Percentiles rank a stretch among this genome's conserved stretches.
phyloP scores from a whole-genome alignment of 2,113 vertebrate species.

The Podarcis cretensis region DNA sequence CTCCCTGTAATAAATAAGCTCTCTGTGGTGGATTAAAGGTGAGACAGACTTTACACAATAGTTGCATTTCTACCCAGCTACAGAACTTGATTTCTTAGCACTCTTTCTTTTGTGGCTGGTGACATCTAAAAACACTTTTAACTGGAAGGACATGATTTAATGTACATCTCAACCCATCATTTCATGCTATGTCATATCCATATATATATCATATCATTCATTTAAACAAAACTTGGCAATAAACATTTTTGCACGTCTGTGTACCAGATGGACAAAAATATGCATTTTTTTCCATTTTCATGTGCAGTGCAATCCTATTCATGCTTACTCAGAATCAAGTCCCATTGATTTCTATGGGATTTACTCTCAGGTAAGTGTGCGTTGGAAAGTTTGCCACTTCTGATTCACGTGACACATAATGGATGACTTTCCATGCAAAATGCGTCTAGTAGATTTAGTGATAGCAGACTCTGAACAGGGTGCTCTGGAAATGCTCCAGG shows the following conservation, averaged over 20 bases:
- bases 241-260: constrained; percentile 17
- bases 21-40: constrained; percentile 44
- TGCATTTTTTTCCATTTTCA: not conserved
- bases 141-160: constrained; percentile 1
- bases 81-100: constrained; percentile 44
- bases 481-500: constrained; percentile 7
- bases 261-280: constrained; percentile 4
- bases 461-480: not conserved
- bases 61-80: constrained; percentile 29
- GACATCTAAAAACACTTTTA: not conserved
- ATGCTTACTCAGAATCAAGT: not conserved
- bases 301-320: constrained; percentile 5
- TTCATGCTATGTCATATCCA: constrained; percentile 32
- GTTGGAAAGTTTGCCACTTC: not conserved
- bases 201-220: not conserved
- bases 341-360: not conserved
- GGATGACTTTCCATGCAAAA: not conserved
- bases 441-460: not conserved
- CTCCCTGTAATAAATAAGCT: constrained; percentile 44
- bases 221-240: constrained; percentile 6
- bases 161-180: constrained; percentile 8
- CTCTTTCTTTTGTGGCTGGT: not conserved
- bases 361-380: not conserved
- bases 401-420: constrained; percentile 10
- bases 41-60: constrained; percentile 48